Percentiles rank a stretch among this genome's conserved stretches.
phyloP scores from a whole-genome alignment of 2,888 invertebrate species.

The Cybosia mesomella region DNA sequence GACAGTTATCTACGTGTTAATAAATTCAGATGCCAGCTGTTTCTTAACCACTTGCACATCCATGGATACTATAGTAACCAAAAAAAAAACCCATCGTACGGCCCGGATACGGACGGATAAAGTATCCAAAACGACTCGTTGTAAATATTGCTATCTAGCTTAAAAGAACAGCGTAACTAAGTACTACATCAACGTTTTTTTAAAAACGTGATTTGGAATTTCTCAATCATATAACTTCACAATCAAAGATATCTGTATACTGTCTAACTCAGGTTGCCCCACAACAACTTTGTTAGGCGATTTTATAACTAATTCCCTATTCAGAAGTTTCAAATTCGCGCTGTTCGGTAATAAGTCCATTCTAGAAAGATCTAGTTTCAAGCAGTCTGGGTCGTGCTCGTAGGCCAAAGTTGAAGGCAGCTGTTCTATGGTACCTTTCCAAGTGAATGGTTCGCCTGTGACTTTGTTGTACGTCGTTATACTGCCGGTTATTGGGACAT shows the following conservation, averaged over 20 bases:
- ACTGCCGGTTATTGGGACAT: constrained; percentile 51
- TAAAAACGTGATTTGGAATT: background rate
- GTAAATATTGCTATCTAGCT: no score
- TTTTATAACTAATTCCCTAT: constrained; percentile 60
- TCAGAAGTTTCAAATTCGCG: constrained; percentile 64
- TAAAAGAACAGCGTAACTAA: no score
- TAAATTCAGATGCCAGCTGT: no score
- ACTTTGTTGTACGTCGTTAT: constrained; percentile 75
- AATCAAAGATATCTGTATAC: constrained; percentile 64
- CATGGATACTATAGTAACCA: no score
- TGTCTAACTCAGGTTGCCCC: constrained; percentile 63
- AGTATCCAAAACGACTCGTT: no score
- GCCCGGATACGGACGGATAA: no score
- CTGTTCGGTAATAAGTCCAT: constrained; percentile 70
- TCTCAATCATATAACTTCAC: constrained; percentile 56
- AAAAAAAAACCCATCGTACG: no score
- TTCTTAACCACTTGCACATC: no score
- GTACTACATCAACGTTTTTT: no score
- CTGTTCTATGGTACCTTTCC: constrained; percentile 63
- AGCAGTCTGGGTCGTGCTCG: constrained; percentile 51
- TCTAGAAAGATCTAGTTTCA: constrained; percentile 62
- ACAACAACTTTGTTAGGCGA: constrained; percentile 64
- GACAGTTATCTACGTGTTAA: no score
- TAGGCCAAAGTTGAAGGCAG: constrained; percentile 58
- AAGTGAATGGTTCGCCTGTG: constrained; percentile 68